Base-by-base conservation (phyloP, 2,113 vertebrate species). In the Chiloscyllium plagiosum region DNA sequence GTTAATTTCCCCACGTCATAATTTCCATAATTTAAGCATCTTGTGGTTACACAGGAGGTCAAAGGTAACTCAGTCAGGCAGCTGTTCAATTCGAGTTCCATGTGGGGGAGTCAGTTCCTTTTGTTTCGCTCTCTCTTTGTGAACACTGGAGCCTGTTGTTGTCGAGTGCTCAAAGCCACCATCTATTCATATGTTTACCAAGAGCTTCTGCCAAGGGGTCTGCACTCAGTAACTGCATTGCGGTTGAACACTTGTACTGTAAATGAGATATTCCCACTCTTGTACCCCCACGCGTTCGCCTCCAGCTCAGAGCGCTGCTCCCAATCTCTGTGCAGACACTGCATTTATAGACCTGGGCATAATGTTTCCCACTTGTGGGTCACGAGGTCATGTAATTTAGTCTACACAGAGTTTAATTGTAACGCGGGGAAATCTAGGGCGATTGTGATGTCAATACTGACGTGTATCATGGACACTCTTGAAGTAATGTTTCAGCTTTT, bases 11-110 rank as follows among this genome's bases (percentile, higher is more conserved):
- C 22, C 33, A 12, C 86, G 29, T 24, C 65, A 19, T 10, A n/a
- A 19, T 94, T 70, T 26, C 92, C 92, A 94, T 94, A 69, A 94
- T 94, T 69, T 70, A 94, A 94, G 66, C 92, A 69, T 42, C 92
- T 94, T 47, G 92, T 29, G 66, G 92, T 94, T n/a, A 68, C 22
- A 93, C 56, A 93, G n/a, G 12, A 95, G 3, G 94, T 95, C 69
- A 70, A 72, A 50, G 42, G 22, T 1, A 95, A 24, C 94, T 50
- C 94, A 72, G 47, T 52, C 26, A 4, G 66, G 42, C 94, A 70
- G 69, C 47, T 72, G 68, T 95, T 72, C 69, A 72, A 47, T 52
- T 26, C 50, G 68, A 95, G 68, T 29, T 95, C 42, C 68, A 72
- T 95, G 94, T 24, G 69, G 37, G 47, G 68, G 94, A 95, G 66